phyloP scores from a whole-genome alignment of 2,797 vertebrate genomes.

The Centroberyx gerrardi region DNA sequence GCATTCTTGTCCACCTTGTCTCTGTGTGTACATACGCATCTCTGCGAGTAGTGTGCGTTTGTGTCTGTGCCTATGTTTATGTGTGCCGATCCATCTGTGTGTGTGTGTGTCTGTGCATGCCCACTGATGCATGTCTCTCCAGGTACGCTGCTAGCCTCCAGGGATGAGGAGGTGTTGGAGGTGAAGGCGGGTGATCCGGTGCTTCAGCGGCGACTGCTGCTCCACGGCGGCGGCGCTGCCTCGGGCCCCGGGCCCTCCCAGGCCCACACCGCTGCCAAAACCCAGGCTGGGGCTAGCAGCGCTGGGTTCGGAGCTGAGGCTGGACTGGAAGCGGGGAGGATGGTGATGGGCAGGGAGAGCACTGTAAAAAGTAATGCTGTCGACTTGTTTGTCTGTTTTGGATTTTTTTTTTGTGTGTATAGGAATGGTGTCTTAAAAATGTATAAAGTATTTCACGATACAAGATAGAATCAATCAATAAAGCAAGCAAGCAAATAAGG shows the following conservation, averaged over 20 bases:
- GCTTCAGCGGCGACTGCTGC: slow-evolving; percentile 78
- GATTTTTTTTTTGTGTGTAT: not conserved
- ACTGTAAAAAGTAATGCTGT: slow-evolving; percentile 74
- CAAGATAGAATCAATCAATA: no score
- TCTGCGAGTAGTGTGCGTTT: not conserved
- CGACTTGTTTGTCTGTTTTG: slow-evolving; percentile 27
- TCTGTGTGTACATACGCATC: slow-evolving; percentile 25
- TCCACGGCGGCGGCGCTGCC: slow-evolving; percentile 75
- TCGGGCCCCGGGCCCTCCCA: slow-evolving; percentile 74
- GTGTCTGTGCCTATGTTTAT: slow-evolving; percentile 34
- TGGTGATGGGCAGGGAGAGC: slow-evolving; percentile 69
- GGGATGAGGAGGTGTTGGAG: slow-evolving; percentile 82
- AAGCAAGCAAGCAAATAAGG: no score
- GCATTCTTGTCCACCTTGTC: slow-evolving; percentile 28
- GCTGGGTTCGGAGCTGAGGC: slow-evolving; percentile 58
- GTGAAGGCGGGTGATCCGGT: slow-evolving; percentile 81
- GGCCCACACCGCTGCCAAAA: slow-evolving; percentile 65
- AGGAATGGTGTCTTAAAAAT: not conserved
- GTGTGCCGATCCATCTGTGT: slow-evolving; percentile 38
- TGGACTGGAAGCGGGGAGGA: slow-evolving; percentile 68
- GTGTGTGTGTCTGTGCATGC: slow-evolving; percentile 50
- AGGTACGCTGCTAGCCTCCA: slow-evolving; percentile 80
- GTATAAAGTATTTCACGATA: no score
- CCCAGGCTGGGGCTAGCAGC: slow-evolving; percentile 58
- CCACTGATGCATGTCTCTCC: slow-evolving; percentile 77